These are phyloP conservation scores for Anoplius nigerrimus DNA, from an alignment of 2,888 invertebrate genomes.

Conservation along the genomic window DNA sequence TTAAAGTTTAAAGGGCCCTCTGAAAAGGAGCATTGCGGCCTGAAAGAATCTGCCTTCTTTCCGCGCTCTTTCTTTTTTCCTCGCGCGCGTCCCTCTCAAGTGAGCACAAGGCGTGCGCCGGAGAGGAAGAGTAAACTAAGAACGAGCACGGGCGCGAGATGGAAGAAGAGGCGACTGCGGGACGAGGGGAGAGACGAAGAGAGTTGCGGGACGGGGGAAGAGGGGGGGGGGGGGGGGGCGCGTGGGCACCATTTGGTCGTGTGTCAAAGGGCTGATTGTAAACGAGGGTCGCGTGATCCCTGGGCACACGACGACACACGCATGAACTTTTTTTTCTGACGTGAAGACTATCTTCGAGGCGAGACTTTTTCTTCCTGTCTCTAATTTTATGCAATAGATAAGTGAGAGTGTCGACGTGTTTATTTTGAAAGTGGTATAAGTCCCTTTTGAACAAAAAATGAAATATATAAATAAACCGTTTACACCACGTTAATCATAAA, in stretches of 20 bases:
- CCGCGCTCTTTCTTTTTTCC: conserved; percentile 12
- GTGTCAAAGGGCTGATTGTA: conserved; percentile 62
- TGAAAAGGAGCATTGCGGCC: conserved; percentile 29
- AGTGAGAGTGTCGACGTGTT: no score
- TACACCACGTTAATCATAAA: no score
- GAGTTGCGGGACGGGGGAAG: no score
- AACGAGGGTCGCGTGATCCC: conserved; percentile 60
- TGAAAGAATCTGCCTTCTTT: conserved; percentile 40
- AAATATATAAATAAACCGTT: no score
- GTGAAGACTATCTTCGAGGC: neutral
- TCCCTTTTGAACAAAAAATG: no score
- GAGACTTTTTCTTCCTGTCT: no score
- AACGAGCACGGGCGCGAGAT: neutral
- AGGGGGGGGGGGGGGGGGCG: conserved; percentile 4
- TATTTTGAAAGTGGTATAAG: no score
- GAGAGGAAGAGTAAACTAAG: neutral
- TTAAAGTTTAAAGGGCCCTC: conserved; percentile 49
- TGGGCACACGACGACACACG: conserved; percentile 56
- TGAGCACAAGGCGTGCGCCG: no score
- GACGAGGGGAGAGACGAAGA: no score
- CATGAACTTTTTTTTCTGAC: conserved; percentile 23
- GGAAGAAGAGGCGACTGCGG: no score
- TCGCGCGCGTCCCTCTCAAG: neutral
- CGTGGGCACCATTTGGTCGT: conserved; percentile 56
- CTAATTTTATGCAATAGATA: no score